These are phyloP conservation scores for Antedon mediterranea DNA, from an alignment of 53 echinoderm and acorn worm species.

Conservation along the genomic window DNA sequence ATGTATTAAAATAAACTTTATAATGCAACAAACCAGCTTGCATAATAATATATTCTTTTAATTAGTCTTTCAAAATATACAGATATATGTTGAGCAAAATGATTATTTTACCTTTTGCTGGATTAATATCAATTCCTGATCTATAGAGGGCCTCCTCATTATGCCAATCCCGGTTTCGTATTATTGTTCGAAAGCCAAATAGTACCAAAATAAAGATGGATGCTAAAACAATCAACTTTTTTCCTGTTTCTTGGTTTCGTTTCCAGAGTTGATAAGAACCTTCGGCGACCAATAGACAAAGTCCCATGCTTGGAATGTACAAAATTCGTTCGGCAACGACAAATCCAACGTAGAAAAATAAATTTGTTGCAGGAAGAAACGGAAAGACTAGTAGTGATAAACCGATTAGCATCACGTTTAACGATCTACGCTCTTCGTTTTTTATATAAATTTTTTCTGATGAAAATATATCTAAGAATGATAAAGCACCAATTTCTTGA, in stretches of 20 bases:
- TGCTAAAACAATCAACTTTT: slow-evolving; percentile 18
- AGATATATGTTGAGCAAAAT: too few species aligned
- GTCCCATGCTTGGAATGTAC: slow-evolving; percentile 94
- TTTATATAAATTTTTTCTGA: slow-evolving; percentile 9
- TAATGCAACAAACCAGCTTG: too few species aligned
- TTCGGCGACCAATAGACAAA: slow-evolving; percentile 52
- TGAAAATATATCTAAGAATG: slow-evolving; percentile 10
- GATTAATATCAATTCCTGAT: slow-evolving; percentile 70
- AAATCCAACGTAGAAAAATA: slow-evolving; percentile 89
- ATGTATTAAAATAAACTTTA: too few species aligned
- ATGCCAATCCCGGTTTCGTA: slow-evolving; percentile 76
- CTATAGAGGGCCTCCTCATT: slow-evolving; percentile 76
- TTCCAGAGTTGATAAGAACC: slow-evolving; percentile 38
- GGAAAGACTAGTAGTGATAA: slow-evolving; percentile 61
- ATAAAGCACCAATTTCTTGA: slow-evolving; percentile 8
- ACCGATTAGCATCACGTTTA: slow-evolving; percentile 40
- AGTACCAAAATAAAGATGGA: slow-evolving; percentile 29
- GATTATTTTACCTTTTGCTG: slow-evolving; percentile 99
- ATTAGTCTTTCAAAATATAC: too few species aligned
- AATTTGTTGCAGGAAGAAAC: slow-evolving; percentile 79
- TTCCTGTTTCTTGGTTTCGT: slow-evolving; percentile 4
- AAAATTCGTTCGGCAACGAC: slow-evolving; percentile 88
- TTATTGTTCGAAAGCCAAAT: slow-evolving; percentile 49
- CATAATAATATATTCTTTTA: too few species aligned
- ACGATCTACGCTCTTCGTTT: slow-evolving; percentile 3